Conservation (phyloP, 2,888 invertebrate genomes). For the Mythimna loreyi region DNA sequence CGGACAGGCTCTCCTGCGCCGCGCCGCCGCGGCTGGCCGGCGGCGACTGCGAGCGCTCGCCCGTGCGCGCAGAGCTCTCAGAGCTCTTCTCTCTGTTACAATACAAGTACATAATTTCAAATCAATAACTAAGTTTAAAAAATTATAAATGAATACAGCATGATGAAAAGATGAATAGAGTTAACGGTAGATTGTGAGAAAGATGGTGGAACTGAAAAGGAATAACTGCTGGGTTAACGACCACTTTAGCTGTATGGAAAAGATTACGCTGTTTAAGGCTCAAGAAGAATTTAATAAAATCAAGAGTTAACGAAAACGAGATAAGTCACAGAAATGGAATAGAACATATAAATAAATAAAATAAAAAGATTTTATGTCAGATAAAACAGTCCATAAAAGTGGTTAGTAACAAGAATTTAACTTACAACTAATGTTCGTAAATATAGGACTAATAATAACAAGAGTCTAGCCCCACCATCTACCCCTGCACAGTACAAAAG, state of each 20-base stretch:
- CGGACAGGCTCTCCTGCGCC: slow-evolving; percentile 92
- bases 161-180: background rate
- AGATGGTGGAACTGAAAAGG: background rate
- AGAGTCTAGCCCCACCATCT: too few species aligned
- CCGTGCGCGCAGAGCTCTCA: slow-evolving; percentile 57
- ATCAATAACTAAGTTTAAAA: background rate
- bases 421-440: too few species aligned
- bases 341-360: too few species aligned
- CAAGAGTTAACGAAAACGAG: background rate
- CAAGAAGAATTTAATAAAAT: background rate
- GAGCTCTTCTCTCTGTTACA: slow-evolving; percentile 66
- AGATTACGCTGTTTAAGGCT: background rate
- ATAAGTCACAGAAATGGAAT: background rate
- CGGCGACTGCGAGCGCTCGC: slow-evolving; percentile 69
- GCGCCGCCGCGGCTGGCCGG: slow-evolving; percentile 76
- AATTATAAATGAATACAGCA: background rate
- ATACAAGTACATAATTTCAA: background rate
- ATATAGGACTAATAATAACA: too few species aligned
- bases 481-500: too few species aligned
- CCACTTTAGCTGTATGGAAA: background rate
- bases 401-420: too few species aligned
- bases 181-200: too few species aligned
- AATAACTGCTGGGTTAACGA: background rate
- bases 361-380: too few species aligned
- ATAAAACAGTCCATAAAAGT: too few species aligned